Evolutionary conservation across 2,797 vertebrate species (phyloP), one percentile per base, ranked within the genome.

Genomic region (Gymnocypris eckloni): DNA sequence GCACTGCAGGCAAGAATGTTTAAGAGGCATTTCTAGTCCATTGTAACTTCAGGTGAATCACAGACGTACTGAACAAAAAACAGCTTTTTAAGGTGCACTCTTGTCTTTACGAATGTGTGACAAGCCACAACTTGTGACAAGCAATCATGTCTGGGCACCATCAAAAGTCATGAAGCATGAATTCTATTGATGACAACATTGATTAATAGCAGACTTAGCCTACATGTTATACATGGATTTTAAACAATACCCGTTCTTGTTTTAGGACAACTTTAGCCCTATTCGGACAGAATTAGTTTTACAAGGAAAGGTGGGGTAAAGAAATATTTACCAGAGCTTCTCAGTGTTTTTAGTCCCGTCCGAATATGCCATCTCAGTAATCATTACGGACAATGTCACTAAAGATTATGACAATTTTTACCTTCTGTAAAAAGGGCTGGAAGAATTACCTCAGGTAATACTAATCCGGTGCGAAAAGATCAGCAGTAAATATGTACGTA

Each of bases 21-120:
- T 75, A 50, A 50, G 43, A 75, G 43, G 72, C 20, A 50, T 75
- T 50, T 43, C 39, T 75, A 75, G 43, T 50, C 72, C 43, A 50
- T 75, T 16, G 8, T 41, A 2, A 70, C 33, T 41, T 41, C 67
- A 22, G 56, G 20, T 59, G 56, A 59, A 59, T 59, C 22, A n/a
- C 22, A 59, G 22, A 59, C 2, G 9, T 59, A 59, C 56, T n/a
- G 4, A 59, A 59, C 9, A 11, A 59, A 9, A 5, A 33, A 66
- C 25, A 33, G 61, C 3, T 54, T 16, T 70, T 69, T 70, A 41
- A 22, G 37, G 37, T 70, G 37, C 33, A 41, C 25, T 64, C 59
- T 64, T 13, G 59, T 66, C 20, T 71, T n/a, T 11, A 71, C 0
- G 20, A 71, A 43, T 71, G 69, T 71, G 39, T 43, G 69, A 41